Evolutionary conservation across 2,888 invertebrate genomes (phyloP).

Genomic region (Exocentrus adspersus): DNA sequence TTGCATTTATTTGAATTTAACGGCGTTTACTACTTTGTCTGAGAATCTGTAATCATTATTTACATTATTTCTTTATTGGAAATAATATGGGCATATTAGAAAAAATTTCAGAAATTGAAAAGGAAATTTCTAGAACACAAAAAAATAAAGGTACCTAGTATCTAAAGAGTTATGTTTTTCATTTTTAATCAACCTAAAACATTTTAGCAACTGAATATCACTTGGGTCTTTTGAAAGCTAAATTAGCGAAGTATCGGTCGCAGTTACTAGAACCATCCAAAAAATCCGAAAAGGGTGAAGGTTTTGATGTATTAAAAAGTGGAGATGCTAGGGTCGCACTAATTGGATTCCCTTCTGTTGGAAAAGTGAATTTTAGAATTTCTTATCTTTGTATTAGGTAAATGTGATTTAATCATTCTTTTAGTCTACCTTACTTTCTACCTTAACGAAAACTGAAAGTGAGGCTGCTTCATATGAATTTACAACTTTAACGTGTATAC

Average conservation of each 20-base stretch:
- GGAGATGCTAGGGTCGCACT: conserved; percentile 98
- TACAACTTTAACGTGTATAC: conserved; percentile 98
- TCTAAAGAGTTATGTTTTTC: background rate
- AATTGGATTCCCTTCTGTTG: conserved; percentile 98
- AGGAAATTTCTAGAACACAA: conserved; percentile 97
- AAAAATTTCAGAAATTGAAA: conserved; percentile 98
- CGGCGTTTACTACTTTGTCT: too few species aligned
- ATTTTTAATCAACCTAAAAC: background rate
- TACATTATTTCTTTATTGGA: too few species aligned
- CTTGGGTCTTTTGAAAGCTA: conserved; percentile 96
- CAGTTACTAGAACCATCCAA: conserved; percentile 94
- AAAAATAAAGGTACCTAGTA: conserved; percentile 93
- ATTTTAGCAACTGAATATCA: conserved; percentile 96
- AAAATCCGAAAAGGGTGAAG: conserved; percentile 95
- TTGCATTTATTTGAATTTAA: too few species aligned
- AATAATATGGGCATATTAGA: conserved; percentile 98
- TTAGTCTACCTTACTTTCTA: conserved; percentile 93
- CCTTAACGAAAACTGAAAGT: conserved; percentile 94
- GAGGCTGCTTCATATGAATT: conserved; percentile 99
- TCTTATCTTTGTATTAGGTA: background rate
- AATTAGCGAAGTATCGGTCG: conserved; percentile 93
- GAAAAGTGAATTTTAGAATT: conserved; percentile 73
- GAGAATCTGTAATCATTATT: too few species aligned
- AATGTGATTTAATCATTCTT: conserved; percentile 33
- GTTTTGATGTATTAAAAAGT: conserved; percentile 99